Conservation (phyloP, 37 sponge, comb jelly and placozoan genomes). For the Beroe forskalii region DNA sequence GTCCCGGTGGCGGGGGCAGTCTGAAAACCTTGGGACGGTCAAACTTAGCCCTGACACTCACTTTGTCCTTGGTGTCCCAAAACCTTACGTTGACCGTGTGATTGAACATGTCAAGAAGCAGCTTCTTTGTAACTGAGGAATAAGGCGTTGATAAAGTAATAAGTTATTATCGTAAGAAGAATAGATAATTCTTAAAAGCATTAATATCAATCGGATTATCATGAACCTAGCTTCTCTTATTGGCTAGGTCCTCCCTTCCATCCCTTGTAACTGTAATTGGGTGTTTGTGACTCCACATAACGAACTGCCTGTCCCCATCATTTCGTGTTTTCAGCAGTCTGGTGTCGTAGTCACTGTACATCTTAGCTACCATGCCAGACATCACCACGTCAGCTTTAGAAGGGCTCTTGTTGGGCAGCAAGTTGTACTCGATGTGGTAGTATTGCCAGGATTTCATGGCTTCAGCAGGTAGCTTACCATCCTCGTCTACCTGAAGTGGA, state of each 20-base stretch:
- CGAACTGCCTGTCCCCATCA: constrained; percentile 70
- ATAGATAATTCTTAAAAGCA: no score
- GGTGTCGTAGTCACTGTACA: constrained; percentile 80
- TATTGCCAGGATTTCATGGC: constrained; percentile 69
- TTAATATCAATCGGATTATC: no score
- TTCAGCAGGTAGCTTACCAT: constrained; percentile 76
- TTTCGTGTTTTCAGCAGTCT: constrained; percentile 74
- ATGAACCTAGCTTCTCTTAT: no score
- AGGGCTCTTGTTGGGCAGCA: constrained; percentile 67
- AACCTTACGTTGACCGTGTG: constrained; percentile 76
- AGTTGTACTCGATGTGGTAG: constrained; percentile 83
- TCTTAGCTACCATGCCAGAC: constrained; percentile 77
- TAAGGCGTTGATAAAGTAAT: neutral
- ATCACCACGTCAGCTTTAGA: constrained; percentile 82
- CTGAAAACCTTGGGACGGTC: constrained; percentile 88
- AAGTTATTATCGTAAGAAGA: neutral
- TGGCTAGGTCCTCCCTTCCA: no score
- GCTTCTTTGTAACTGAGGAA: constrained; percentile 66
- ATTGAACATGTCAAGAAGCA: constrained; percentile 72
- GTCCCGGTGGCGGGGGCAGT: constrained; percentile 54
- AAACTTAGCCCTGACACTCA: constrained; percentile 75
- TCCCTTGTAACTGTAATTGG: constrained; percentile 1
- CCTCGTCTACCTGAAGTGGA: constrained; percentile 49
- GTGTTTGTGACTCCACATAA: constrained; percentile 81
- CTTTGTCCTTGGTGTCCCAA: constrained; percentile 77